A percentile compares a stretch with the other conserved stretches of the same genome.
These are phyloP conservation scores for Nasua narica DNA, from an alignment of 2,797 vertebrate genomes.

Conservation along the genomic window DNA sequence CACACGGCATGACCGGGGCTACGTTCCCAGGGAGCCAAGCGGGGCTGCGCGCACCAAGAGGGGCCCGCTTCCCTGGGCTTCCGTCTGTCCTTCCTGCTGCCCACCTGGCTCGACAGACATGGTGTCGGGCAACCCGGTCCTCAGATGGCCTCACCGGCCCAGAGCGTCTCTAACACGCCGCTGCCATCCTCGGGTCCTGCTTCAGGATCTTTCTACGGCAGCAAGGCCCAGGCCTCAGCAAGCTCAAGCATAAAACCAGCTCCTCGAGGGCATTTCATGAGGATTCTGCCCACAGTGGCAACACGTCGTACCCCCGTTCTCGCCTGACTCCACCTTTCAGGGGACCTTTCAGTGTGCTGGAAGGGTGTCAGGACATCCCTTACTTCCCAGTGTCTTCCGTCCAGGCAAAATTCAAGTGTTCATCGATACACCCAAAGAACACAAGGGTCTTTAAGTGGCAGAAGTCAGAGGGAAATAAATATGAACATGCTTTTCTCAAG, in stretches of 20 bases:
- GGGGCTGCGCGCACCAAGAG: fast-evolving
- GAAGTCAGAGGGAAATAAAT: no score
- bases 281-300: not conserved
- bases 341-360: no score
- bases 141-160: not conserved
- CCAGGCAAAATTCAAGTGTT: not conserved
- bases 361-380: no score
- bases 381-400: not conserved
- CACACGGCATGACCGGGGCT: fast-evolving
- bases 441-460: no score
- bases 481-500: fast-evolving
- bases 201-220: no score
- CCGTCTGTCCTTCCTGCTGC: not conserved
- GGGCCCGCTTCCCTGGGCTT: not conserved
- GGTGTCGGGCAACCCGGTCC: no score
- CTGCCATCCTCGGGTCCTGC: no score
- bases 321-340: not conserved
- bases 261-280: not conserved
- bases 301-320: fast-evolving
- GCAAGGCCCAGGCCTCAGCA: not conserved
- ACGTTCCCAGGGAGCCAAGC: fast-evolving
- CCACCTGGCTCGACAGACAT: not conserved
- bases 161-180: no score
- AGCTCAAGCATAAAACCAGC: not conserved
- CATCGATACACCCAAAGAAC: not conserved